These are phyloP conservation scores for Arrhopalites spinosus DNA, from an alignment of 2,888 invertebrate genomes.

Conservation along the genomic window DNA sequence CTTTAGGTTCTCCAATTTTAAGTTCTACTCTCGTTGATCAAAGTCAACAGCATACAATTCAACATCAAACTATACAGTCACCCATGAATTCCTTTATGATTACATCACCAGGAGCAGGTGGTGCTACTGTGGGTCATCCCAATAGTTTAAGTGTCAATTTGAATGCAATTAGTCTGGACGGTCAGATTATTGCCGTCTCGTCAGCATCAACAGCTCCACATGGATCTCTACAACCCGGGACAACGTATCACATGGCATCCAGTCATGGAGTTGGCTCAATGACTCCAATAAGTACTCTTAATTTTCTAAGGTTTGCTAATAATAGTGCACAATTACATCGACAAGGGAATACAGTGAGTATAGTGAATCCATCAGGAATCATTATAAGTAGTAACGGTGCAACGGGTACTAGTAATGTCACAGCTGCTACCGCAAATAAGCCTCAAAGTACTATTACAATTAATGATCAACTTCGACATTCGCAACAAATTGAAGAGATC, in stretches of 20 bases:
- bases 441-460: not conserved
- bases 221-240: slow-evolving; percentile 20
- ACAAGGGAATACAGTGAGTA: slow-evolving; percentile 26
- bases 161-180: slow-evolving; percentile 53
- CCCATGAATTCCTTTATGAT: slow-evolving; percentile 26
- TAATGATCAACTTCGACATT: slow-evolving; percentile 9
- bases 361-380: slow-evolving; percentile 33
- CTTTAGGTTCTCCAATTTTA: slow-evolving; percentile 12
- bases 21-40: not conserved
- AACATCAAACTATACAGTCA: slow-evolving; percentile 22
- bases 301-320: slow-evolving; percentile 36
- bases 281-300: slow-evolving; percentile 23
- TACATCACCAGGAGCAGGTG: slow-evolving; percentile 17
- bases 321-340: slow-evolving; percentile 21
- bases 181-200: slow-evolving; percentile 31
- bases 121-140: not conserved
- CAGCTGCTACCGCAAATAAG: not conserved
- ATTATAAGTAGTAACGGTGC: slow-evolving; percentile 18
- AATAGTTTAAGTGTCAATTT: slow-evolving; percentile 49
- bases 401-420: not conserved
- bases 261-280: slow-evolving; percentile 1
- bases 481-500: slow-evolving; percentile 42
- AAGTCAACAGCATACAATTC: slow-evolving; percentile 7
- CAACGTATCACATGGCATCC: not conserved
- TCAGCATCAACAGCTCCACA: slow-evolving; percentile 2